These are phyloP conservation scores for Entomobrya multifasciata DNA, from an alignment of 2,888 invertebrate species.

Conservation along the genomic window DNA sequence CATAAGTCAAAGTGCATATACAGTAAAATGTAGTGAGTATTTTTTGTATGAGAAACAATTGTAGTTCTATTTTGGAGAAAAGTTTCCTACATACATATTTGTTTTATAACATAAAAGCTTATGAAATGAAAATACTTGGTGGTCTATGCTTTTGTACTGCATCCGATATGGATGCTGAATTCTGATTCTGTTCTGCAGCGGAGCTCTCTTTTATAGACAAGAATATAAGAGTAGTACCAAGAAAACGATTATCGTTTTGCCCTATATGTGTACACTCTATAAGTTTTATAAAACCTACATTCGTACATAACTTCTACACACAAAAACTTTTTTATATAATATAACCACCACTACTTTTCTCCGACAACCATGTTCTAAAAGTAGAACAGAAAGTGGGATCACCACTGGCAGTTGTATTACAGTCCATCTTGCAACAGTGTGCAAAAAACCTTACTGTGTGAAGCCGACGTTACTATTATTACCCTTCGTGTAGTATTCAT, in stretches of 20 bases:
- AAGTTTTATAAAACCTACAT: too few species aligned
- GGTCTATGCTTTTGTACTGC: not conserved
- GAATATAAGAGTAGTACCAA: not conserved
- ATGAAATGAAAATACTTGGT: slow-evolving; percentile 21
- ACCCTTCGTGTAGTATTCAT: not conserved
- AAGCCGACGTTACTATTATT: not conserved
- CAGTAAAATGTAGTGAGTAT: too few species aligned
- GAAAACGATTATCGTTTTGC: not conserved
- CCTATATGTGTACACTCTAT: too few species aligned
- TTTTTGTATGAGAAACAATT: not conserved
- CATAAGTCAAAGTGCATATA: too few species aligned
- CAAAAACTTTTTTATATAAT: not conserved
- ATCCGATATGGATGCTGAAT: not conserved
- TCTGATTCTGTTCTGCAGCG: not conserved
- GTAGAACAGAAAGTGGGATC: slow-evolving; percentile 70
- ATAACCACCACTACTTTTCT: slow-evolving; percentile 29
- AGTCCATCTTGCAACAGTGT: slow-evolving; percentile 64
- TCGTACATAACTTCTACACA: not conserved
- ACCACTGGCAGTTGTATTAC: slow-evolving; percentile 25
- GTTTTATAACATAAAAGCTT: too few species aligned
- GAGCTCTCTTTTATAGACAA: too few species aligned
- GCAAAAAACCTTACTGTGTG: slow-evolving; percentile 61
- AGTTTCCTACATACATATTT: not conserved
- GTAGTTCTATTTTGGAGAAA: not conserved
- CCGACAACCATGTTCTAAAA: slow-evolving; percentile 60